Conservation (phyloP, 2,113 vertebrate species). For the Micronycteris hirsuta region DNA sequence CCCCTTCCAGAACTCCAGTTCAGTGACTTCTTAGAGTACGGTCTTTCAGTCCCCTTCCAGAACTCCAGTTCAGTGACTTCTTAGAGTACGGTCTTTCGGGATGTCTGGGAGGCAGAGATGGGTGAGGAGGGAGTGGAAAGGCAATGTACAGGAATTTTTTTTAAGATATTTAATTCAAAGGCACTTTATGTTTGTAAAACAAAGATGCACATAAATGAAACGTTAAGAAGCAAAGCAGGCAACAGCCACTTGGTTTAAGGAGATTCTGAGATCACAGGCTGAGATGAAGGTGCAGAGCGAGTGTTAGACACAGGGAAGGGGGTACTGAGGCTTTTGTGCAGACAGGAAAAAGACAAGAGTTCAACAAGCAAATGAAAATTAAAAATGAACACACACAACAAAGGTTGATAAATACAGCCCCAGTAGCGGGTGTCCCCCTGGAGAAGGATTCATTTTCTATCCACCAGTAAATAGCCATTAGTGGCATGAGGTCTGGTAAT, state of each 20-base stretch:
- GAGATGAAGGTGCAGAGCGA: accelerated
- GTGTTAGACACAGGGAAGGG: not conserved
- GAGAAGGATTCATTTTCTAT: constrained; percentile 55
- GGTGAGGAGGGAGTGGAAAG: not conserved
- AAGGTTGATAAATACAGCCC: constrained; percentile 20
- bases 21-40: not conserved
- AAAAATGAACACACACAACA: not conserved
- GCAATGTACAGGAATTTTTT: not conserved
- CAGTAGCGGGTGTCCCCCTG: not conserved
- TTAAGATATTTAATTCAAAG: not conserved
- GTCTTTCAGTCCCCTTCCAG: not conserved
- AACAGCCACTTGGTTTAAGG: not conserved
- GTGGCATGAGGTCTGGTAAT: constrained; percentile 49
- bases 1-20: not conserved
- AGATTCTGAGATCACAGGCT: not conserved
- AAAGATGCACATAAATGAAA: not conserved
- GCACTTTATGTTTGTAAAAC: not conserved
- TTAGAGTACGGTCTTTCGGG: not conserved
- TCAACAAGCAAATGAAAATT: not conserved
- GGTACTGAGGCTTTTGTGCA: not conserved
- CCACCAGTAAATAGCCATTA: constrained; percentile 44
- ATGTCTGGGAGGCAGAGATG: not conserved
- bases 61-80: not conserved
- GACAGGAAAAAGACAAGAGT: not conserved
- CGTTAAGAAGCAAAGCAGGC: not conserved